Base-by-base conservation (phyloP, 2,888 invertebrate genomes). In the Bugula neritina region DNA sequence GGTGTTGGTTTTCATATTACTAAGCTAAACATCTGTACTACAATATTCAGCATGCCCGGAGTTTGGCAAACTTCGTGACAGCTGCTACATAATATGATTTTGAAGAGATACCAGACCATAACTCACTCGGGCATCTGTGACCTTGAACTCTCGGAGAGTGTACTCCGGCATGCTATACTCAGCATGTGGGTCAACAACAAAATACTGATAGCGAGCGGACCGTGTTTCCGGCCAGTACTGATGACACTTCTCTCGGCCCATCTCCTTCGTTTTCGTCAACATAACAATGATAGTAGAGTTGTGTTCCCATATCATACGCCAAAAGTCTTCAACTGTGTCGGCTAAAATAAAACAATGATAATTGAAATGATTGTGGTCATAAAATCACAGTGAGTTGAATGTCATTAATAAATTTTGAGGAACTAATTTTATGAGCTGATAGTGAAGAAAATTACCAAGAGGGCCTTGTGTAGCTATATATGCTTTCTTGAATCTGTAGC, bases 161-260 rank as follows among this genome's bases (percentile, higher is more conserved):
- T 99, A 99, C 85, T 96, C 94, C 35, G 97, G 96, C 97, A 99
- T 98, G 85, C 98, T 97, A 86, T 99, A 99, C 85, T 99, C 99
- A 3, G 98, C 96, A 80, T 98, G 97, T 17, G 98, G 98, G 85
- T 99, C 99, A 29, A 99, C 97, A 69, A 98, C 97, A 85, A 95
- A 96, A 85, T 93, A 96, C 83, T 96, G 95, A 86, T 97, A 98
- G 75, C 97, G 90, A 55, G 95, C 94, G 35, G 96, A 96, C 79
- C 97, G 89, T 83, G 98, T 98, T 79, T 93, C 93, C 0, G 99
- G 99, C 99, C 99, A 99, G 85, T 99, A 99, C 84, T 97, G 97
- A 84, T 94, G 94, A 83, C 98, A 98, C 87, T 98, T 98, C 85
- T 99, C 99, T 84, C 97, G 88, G 80, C 97, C 96, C 93, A 97